These are phyloP conservation scores for Formicarius rufipectus DNA, from an alignment of 2,113 vertebrate species.

Conservation along the genomic window DNA sequence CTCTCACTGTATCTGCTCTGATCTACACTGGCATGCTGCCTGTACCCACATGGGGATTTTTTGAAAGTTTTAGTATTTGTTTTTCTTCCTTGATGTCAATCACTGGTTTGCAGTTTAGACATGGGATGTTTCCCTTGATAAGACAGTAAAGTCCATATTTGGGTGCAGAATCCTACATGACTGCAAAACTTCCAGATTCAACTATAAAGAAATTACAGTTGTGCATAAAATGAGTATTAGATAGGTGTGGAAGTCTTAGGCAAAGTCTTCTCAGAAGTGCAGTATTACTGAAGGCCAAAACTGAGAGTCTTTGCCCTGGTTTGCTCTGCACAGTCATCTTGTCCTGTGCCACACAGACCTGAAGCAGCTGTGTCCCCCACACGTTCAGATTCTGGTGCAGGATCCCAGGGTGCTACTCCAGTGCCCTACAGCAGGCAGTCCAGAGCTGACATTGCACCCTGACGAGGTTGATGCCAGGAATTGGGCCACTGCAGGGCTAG, in stretches of 20 bases:
- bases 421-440: fast-evolving
- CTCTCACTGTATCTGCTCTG: neutral
- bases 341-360: neutral
- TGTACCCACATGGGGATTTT: neutral
- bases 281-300: neutral
- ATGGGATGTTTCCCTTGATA: neutral
- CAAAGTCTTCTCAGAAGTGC: neutral
- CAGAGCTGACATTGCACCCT: neutral
- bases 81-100: neutral
- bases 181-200: neutral
- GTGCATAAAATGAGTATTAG: neutral
- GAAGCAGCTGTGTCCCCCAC: neutral
- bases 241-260: neutral
- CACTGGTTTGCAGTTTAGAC: neutral
- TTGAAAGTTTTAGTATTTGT: neutral
- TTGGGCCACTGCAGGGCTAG: neutral
- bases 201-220: neutral
- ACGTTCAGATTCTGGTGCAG: neutral
- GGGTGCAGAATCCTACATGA: neutral
- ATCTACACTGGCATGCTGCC: no score
- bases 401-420: neutral
- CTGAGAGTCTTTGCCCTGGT: no score
- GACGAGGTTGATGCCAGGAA: neutral
- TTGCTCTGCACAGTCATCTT: neutral
- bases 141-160: neutral